A percentile compares a stretch with the other conserved stretches of the same genome.
phyloP scores from a whole-genome alignment of 2,888 invertebrate species.

The Drosophila subquinaria region DNA sequence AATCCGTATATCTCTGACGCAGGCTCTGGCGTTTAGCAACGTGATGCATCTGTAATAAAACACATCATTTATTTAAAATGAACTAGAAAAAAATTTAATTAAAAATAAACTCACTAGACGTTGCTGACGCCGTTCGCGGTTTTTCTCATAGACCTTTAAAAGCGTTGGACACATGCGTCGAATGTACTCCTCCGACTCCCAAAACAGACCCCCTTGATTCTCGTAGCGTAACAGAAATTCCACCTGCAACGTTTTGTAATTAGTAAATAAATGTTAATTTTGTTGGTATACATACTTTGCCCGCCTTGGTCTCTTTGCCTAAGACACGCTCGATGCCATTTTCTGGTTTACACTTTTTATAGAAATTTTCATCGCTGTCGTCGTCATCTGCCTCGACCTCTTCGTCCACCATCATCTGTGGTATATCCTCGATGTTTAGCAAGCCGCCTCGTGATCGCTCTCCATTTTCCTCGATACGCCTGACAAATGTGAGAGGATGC shows the following conservation, averaged over 20 bases:
- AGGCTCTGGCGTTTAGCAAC: slow-evolving; percentile 81
- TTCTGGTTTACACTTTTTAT: slow-evolving; percentile 73
- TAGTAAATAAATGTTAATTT: neutral
- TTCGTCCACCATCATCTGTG: slow-evolving; percentile 35
- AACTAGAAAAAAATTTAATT: neutral
- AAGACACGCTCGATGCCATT: slow-evolving; percentile 80
- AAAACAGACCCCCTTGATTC: slow-evolving; percentile 73
- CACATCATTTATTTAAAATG: neutral
- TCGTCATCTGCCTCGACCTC: slow-evolving; percentile 16
- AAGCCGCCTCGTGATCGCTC: slow-evolving; percentile 60
- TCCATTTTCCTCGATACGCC: slow-evolving; percentile 65
- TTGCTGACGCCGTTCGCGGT: slow-evolving; percentile 77
- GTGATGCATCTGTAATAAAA: slow-evolving; percentile 75
- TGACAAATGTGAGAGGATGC: slow-evolving; percentile 80
- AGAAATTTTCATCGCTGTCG: slow-evolving; percentile 66
- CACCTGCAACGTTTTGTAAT: slow-evolving; percentile 53
- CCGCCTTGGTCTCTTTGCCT: slow-evolving; percentile 79
- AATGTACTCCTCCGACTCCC: slow-evolving; percentile 80
- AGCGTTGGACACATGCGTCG: slow-evolving; percentile 75
- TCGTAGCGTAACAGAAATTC: slow-evolving; percentile 79
- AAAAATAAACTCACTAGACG: slow-evolving; percentile 67
- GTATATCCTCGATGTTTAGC: slow-evolving; percentile 59
- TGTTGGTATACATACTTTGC: slow-evolving; percentile 60
- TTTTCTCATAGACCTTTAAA: slow-evolving; percentile 75
- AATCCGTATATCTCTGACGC: slow-evolving; percentile 81